Conservation (phyloP, 1,140 invertebrate species). For the Bicyclus anynana region DNA sequence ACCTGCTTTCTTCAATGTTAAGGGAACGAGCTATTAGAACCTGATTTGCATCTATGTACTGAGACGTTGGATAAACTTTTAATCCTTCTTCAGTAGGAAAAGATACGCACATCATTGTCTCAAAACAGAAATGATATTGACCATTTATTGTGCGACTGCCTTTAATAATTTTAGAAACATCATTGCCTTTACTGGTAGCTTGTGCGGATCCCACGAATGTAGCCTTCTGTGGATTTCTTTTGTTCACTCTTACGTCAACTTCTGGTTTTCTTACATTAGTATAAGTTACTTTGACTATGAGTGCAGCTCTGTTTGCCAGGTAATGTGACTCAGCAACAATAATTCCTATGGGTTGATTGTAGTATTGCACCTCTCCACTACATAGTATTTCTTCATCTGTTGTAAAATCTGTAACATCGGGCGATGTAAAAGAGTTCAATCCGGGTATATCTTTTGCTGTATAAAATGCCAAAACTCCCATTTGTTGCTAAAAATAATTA, state of each 20-base stretch:
- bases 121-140: constrained; percentile 68
- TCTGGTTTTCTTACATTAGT: constrained; percentile 33
- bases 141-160: constrained; percentile 41
- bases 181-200: constrained; percentile 35
- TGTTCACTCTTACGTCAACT: constrained; percentile 39
- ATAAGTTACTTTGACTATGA: constrained; percentile 82
- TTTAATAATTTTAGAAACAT: constrained; percentile 59
- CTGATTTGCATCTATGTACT: constrained; percentile 78
- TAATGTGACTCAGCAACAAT: constrained; percentile 82
- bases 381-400: constrained; percentile 77
- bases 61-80: constrained; percentile 6
- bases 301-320: constrained; percentile 81
- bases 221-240: constrained; percentile 29
- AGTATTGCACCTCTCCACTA: constrained; percentile 77
- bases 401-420: constrained; percentile 72
- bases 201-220: constrained; percentile 47
- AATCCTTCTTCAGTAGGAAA: constrained; percentile 81
- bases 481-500: constrained; percentile 4
- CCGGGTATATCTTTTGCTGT: constrained; percentile 88
- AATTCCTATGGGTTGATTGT: constrained; percentile 86
- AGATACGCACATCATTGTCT: constrained; percentile 79
- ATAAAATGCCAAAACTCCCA: constrained; percentile 84
- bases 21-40: constrained; percentile 75
- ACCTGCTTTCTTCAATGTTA: constrained; percentile 48
- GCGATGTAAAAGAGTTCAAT: constrained; percentile 77